Evolutionary conservation across 2,113 vertebrate genomes (phyloP).

Genomic region (Thermophis baileyi): DNA sequence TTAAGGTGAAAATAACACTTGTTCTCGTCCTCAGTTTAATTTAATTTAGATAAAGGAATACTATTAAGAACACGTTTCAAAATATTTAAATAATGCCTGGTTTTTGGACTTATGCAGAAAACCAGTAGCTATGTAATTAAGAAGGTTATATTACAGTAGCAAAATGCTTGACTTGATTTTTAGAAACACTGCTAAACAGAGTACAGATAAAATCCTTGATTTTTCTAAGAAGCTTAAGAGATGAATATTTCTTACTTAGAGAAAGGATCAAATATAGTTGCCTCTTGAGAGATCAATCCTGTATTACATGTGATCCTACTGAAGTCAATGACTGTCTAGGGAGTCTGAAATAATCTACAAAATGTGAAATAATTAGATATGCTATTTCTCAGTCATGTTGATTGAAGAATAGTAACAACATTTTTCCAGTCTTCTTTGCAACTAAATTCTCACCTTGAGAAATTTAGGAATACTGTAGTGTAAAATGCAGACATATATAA

Average conservation of each 20-base stretch:
- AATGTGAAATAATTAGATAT: conserved; percentile 16
- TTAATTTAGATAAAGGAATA: background rate
- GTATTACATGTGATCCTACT: conserved; percentile 1
- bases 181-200: background rate
- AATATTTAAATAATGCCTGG: background rate
- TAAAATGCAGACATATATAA: background rate
- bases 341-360: conserved; percentile 10
- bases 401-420: background rate
- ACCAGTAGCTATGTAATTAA: background rate
- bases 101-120: background rate
- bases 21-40: background rate
- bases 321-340: conserved; percentile 1
- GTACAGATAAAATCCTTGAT: background rate
- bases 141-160: background rate
- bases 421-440: background rate
- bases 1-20: background rate
- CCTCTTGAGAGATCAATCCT: conserved; percentile 12
- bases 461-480: background rate
- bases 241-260: background rate
- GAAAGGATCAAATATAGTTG: background rate
- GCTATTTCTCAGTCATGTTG: conserved; percentile 3
- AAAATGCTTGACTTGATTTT: conserved; percentile 9
- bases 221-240: background rate
- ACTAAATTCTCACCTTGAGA: background rate
- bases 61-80: background rate